Conservation (phyloP, 37 sponge, comb jelly and placozoan species). For the Sycon ciliatum region DNA sequence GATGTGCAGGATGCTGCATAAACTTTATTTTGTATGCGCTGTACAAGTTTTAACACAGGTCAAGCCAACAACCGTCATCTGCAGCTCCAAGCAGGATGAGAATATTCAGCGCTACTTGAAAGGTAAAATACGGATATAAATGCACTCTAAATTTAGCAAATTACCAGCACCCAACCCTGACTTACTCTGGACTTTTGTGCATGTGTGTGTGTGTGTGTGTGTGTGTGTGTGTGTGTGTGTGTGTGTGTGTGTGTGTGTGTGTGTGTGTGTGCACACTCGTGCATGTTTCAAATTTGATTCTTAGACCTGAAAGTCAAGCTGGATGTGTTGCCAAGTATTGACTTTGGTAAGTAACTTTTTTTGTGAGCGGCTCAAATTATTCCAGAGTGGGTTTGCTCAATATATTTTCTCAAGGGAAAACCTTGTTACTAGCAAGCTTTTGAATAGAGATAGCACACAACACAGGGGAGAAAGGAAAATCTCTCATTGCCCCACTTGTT, state of each 20-base stretch:
- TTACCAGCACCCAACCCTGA: slow-evolving; percentile 33
- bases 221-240: neutral
- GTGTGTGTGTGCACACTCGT: neutral
- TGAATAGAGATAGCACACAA: too few species aligned
- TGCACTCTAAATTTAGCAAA: too few species aligned
- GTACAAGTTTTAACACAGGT: slow-evolving; percentile 61
- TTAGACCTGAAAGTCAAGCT: slow-evolving; percentile 1
- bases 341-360: slow-evolving; percentile 50
- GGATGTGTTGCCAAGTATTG: slow-evolving; percentile 62
- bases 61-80: slow-evolving; percentile 47
- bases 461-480: neutral
- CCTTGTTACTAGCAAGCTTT: too few species aligned
- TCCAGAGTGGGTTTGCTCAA: too few species aligned
- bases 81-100: slow-evolving; percentile 70
- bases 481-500: too few species aligned
- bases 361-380: too few species aligned
- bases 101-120: slow-evolving; percentile 3
- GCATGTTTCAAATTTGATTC: neutral
- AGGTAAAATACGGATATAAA: neutral
- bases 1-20: too few species aligned
- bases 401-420: too few species aligned
- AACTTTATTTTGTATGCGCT: too few species aligned
- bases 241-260: neutral
- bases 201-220: neutral
- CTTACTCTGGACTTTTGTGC: slow-evolving; percentile 26